A percentile compares a stretch with the other conserved stretches of the same genome.
These are phyloP conservation scores for Zoroaster sp. DNA, from an alignment of 53 echinoderm and acorn worm genomes.

Conservation along the genomic window DNA sequence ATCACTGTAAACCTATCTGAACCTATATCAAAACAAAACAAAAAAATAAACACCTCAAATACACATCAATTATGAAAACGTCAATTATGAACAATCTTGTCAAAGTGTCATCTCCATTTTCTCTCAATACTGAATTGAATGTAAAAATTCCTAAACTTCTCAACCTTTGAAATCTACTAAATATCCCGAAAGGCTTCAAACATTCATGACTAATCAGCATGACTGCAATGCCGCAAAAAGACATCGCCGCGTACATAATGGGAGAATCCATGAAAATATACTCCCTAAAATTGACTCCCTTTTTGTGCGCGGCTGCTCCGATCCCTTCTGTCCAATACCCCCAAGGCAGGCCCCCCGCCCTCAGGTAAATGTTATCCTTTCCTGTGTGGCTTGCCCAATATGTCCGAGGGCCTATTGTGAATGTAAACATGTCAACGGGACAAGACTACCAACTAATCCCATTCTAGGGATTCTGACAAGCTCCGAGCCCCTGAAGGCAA, in stretches of 20 bases:
- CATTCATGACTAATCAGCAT: background rate
- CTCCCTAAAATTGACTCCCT: background rate
- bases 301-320: background rate
- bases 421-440: constrained; percentile 12
- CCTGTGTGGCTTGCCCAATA: background rate
- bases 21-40: too few relatives aligned
- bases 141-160: background rate
- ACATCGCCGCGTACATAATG: too few relatives aligned
- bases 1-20: too few relatives aligned
- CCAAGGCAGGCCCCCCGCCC: background rate
- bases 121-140: background rate
- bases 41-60: too few relatives aligned
- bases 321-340: background rate
- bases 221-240: too few relatives aligned
- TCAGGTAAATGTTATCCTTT: constrained; percentile 9
- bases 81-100: too few relatives aligned
- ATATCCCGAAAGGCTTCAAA: background rate
- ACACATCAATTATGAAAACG: too few relatives aligned
- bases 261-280: background rate
- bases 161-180: background rate
- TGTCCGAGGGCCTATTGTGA: background rate
- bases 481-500: background rate
- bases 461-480: background rate
- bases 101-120: too few relatives aligned
- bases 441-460: background rate